A percentile compares a stretch with the other conserved stretches of the same genome.
Conservation (phyloP, 2,888 invertebrate species). For the Chymomyza amoena region DNA sequence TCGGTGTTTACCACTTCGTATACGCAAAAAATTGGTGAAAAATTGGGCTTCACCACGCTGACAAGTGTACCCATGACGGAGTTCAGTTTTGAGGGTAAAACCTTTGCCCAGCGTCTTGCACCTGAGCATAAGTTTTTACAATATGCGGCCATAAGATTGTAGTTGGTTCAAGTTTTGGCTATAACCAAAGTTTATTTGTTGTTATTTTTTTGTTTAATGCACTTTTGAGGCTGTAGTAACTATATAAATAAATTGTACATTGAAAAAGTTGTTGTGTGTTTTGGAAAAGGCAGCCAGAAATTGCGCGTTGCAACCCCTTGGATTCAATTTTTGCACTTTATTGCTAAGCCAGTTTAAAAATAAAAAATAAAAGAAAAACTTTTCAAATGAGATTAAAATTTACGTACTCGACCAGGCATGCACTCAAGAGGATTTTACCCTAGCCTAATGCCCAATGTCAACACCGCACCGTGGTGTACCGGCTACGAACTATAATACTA, state of each 20-base stretch:
- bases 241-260: not conserved
- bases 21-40: constrained; percentile 81
- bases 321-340: constrained; percentile 62
- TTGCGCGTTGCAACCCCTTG: constrained; percentile 38
- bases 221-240: not conserved
- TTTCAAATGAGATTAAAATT: constrained; percentile 70
- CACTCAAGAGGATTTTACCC: constrained; percentile 71
- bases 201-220: not conserved
- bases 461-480: constrained; percentile 43
- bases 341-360: constrained; percentile 32
- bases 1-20: constrained; percentile 81
- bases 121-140: constrained; percentile 50
- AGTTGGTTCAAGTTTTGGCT: not conserved
- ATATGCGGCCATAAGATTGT: constrained; percentile 54
- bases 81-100: constrained; percentile 81
- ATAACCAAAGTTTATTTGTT: not conserved
- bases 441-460: constrained; percentile 69
- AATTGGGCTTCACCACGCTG: constrained; percentile 80
- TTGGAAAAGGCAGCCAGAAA: not conserved
- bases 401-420: constrained; percentile 57
- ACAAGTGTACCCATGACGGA: constrained; percentile 80
- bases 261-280: not conserved
- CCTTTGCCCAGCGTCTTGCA: constrained; percentile 81
- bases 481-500: constrained; percentile 35
- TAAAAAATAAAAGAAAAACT: constrained; percentile 40